Conservation (phyloP, 1,140 invertebrate genomes). For the Hyles euphorbiae region DNA sequence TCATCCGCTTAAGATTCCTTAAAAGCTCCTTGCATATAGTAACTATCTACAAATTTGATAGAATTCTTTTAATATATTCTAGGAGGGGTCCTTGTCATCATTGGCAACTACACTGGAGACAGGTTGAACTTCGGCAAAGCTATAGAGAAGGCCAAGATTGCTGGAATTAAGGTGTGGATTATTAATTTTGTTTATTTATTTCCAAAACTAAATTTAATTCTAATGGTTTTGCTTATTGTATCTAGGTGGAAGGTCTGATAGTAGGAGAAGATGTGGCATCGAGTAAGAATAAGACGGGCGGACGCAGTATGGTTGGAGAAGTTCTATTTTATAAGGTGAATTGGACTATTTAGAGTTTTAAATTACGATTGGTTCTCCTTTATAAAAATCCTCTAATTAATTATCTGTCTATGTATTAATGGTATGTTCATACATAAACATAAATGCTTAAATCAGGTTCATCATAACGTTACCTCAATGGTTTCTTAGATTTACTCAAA, state of each 20-base stretch:
- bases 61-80: constrained; percentile 19
- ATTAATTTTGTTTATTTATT: background rate
- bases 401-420: too few species aligned
- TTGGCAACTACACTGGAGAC: constrained; percentile 93
- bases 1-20: too few species aligned
- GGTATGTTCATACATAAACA: too few species aligned
- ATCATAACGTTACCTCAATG: too few species aligned
- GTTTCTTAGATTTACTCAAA: too few species aligned
- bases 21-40: too few species aligned
- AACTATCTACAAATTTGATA: background rate
- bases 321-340: constrained; percentile 83
- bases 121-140: constrained; percentile 91
- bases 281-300: constrained; percentile 78
- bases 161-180: constrained; percentile 77
- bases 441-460: too few species aligned
- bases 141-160: constrained; percentile 81
- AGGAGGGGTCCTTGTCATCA: constrained; percentile 85
- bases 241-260: constrained; percentile 79
- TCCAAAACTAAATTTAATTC: too few species aligned
- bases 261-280: constrained; percentile 86
- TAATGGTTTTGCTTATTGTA: background rate
- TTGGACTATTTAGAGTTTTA: background rate
- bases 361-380: too few species aligned
- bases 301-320: constrained; percentile 85
- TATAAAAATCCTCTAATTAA: too few species aligned